Evolutionary conservation across 2,113 vertebrate genomes (phyloP), one percentile per base, ranked within the genome.

Genomic region (Suncus etruscus): DNA sequence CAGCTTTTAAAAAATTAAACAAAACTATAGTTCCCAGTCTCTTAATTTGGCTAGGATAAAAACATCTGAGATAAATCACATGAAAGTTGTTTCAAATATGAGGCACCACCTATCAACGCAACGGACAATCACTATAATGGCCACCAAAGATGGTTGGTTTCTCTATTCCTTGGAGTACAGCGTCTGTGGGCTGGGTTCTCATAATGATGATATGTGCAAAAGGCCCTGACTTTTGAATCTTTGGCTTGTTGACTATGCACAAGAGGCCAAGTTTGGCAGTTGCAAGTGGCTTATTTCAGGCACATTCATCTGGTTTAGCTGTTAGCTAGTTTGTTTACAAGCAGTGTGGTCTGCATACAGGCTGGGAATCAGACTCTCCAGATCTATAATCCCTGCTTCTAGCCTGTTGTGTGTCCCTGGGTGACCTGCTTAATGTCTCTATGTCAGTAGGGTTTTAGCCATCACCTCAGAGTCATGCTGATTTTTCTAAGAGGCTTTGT

Each of bases 301-400:
- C 74, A 94, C 20, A 75, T 93, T 86, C 86, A 77, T 89, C 86
- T 92, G 78, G 50, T 45, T 95, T 77, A 85, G 78, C 48, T 93
- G 45, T 87, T 91, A 78, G 65, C 48, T 70, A 89, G n/a, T 86
- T 83, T 90, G 90, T 83, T 78, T 81, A 83, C 15, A 58, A 65
- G 50, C 47, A 54, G 63, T 90, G 25, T 88, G 65, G 63, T 93
- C 25, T 94, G 65, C 18, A 78, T 32, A 81, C 8, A 77, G 6
- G 48, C 45, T 86, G 54, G 14, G 69, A 89, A 18, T 93, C 32
- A 72, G 66, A 12, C 14, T 74, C 29, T 91, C 12, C 27, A 76
- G 86, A 81, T 27, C 22, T 48, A 20, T 68, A 87, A 82, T 22
- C 32, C 32, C 32, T 75, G n/a, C n/a, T 89, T 81, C 68, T 61